phyloP scores from a whole-genome alignment of 2,797 vertebrate genomes.

The Tiaroga cobitis region DNA sequence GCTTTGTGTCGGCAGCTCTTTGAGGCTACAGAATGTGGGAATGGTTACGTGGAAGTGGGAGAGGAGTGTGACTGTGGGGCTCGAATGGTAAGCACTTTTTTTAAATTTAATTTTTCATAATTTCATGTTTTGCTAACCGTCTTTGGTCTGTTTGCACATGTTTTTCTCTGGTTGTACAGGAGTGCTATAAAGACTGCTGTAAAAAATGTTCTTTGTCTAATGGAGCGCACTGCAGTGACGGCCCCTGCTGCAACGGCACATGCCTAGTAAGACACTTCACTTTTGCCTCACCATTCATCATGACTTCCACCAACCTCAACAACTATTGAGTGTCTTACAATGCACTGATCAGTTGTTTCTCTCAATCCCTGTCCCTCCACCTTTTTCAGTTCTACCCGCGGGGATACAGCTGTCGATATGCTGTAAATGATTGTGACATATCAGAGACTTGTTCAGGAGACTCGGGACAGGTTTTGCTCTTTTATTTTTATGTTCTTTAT shows the following conservation, averaged over 20 bases:
- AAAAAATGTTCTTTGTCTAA: conserved; percentile 90
- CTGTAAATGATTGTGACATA: conserved; percentile 88
- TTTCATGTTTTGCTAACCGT: neutral
- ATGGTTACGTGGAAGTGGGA: conserved; percentile 86
- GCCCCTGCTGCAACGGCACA: conserved; percentile 85
- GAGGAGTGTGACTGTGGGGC: conserved; percentile 88
- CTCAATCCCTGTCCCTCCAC: neutral
- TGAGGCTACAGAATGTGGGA: conserved; percentile 86
- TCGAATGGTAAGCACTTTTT: conserved; percentile 76
- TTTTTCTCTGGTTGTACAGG: conserved; percentile 67
- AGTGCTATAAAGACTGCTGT: conserved; percentile 86
- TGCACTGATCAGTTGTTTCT: conserved; percentile 13
- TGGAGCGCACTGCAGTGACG: conserved; percentile 87
- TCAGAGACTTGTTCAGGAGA: conserved; percentile 85
- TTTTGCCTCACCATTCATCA: neutral
- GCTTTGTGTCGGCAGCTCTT: conserved; percentile 78
- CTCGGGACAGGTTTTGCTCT: conserved; percentile 83
- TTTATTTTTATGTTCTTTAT: neutral
- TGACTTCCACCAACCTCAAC: neutral
- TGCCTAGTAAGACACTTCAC: conserved; percentile 79
- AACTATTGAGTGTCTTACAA: neutral
- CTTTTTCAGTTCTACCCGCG: conserved; percentile 81
- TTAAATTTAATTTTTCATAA: neutral
- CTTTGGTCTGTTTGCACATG: conserved; percentile 25
- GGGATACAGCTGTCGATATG: conserved; percentile 84